These are phyloP conservation scores for Eucriotettix oculatus DNA, from an alignment of 2,888 invertebrate genomes.

Conservation along the genomic window DNA sequence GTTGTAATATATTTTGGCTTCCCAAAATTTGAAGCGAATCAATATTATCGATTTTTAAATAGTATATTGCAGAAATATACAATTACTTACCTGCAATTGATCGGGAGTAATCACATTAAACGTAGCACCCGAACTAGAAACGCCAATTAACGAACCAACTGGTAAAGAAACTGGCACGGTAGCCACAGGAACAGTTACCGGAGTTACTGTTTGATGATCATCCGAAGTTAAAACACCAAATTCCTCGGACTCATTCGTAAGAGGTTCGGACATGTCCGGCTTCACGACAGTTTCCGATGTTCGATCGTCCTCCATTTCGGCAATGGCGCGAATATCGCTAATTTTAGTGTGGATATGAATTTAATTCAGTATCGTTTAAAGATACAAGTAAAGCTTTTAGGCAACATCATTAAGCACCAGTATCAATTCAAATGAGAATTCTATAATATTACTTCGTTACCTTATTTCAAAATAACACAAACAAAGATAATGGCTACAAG, in stretches of 20 bases:
- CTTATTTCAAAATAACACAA: too few relatives aligned
- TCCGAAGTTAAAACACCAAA: conserved; percentile 17
- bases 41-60: background rate
- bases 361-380: too few relatives aligned
- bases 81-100: conserved; percentile 41
- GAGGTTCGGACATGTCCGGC: conserved; percentile 35
- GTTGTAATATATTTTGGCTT: too few relatives aligned
- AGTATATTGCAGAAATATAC: too few relatives aligned
- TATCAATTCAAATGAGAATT: too few relatives aligned
- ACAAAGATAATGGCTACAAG: too few relatives aligned
- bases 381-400: too few relatives aligned
- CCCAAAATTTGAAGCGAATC: too few relatives aligned
- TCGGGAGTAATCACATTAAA: conserved; percentile 77
- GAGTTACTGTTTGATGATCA: conserved; percentile 22
- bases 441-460: too few relatives aligned
- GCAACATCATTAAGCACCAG: too few relatives aligned
- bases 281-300: conserved; percentile 28
- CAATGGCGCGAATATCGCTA: conserved; percentile 7
- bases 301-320: conserved; percentile 25
- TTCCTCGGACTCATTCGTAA: conserved; percentile 31
- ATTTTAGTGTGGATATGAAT: too few relatives aligned
- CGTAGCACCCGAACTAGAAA: conserved; percentile 45
- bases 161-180: conserved; percentile 49
- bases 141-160: conserved; percentile 58
- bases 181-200: conserved; percentile 29